A percentile compares a stretch with the other conserved stretches of the same genome.
Evolutionary conservation across 2,797 vertebrate genomes (phyloP).

Genomic region (Emydoidea blandingii): DNA sequence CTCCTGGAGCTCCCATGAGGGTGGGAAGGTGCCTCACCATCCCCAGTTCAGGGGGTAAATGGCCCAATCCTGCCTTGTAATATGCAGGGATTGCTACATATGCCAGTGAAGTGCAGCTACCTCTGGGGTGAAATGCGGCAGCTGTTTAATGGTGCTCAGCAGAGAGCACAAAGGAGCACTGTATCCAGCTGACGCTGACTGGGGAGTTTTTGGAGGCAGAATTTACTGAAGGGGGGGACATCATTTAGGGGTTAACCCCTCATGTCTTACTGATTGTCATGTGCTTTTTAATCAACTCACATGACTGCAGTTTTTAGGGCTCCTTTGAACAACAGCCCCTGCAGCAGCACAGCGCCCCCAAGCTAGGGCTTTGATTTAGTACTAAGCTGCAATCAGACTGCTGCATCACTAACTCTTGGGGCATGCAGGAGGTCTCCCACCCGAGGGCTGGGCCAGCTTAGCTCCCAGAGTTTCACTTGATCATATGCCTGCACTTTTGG

Average conservation of each 20-base stretch:
- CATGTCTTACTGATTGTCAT: background rate
- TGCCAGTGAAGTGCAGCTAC: background rate
- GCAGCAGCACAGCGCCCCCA: background rate
- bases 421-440: background rate
- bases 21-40: background rate
- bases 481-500: background rate
- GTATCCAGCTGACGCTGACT: background rate
- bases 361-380: background rate
- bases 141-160: background rate
- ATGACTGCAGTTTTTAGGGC: background rate
- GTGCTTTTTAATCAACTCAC: background rate
- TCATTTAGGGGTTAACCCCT: background rate
- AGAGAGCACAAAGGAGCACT: background rate
- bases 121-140: background rate
- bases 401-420: background rate
- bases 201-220: background rate
- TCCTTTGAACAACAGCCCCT: background rate
- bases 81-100: background rate
- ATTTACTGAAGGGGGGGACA: background rate
- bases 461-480: background rate
- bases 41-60: background rate
- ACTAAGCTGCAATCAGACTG: background rate
- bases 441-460: background rate
- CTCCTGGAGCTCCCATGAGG: background rate
- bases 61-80: background rate